Base-by-base conservation (phyloP, 2,797 vertebrate species). In the Protonibea diacanthus region DNA sequence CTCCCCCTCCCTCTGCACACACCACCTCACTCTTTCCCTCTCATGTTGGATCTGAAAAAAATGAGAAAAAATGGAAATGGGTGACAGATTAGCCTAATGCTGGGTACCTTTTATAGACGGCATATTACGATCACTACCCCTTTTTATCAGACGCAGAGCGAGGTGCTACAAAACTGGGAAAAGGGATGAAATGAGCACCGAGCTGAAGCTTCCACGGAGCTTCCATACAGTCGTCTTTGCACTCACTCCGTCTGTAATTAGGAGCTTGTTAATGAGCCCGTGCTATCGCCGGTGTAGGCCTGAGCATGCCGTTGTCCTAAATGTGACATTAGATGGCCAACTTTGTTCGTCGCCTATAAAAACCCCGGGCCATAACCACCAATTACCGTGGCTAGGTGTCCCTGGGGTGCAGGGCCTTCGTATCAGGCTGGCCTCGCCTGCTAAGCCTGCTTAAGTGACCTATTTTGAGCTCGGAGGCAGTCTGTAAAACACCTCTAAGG, bases 61-160 rank as follows among this genome's bases (percentile, higher is more conserved):
- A 81, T 13, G 59, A 65, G 89, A 74, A 95, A 95, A 95, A 96
- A 96, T 93, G 94, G 94, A 97, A 97, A 97, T 95, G 94, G 95
- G 93, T 95, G 96, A 96, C 95, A 97, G 96, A 97, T 97, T 96
- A 97, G 94, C 93, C 93, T 96, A 96, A 97, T 96, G 95, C 94
- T 87, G 92, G 95, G 93, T 95, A 95, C 95, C 96, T 97, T 94
- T 96, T 90, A 94, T 93, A 94, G 94, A 93, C 93, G 91, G 66
- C 92, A 93, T 88, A 86, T 95, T 95, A 96, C 94, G 92, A 95
- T 89, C 84, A 90, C 78, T 60, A 74, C 65, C 83, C 90, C 86
- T 95, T 95, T 95, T 93, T 95, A 95, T 87, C 93, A 87, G 90
- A 93, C 88, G 86, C 85, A 87, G 88, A 90, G 60, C 76, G 78